A percentile compares a stretch with the other conserved stretches of the same genome.
Evolutionary conservation across 2,797 vertebrate genomes (phyloP).

Genomic region (Sebastes minor): DNA sequence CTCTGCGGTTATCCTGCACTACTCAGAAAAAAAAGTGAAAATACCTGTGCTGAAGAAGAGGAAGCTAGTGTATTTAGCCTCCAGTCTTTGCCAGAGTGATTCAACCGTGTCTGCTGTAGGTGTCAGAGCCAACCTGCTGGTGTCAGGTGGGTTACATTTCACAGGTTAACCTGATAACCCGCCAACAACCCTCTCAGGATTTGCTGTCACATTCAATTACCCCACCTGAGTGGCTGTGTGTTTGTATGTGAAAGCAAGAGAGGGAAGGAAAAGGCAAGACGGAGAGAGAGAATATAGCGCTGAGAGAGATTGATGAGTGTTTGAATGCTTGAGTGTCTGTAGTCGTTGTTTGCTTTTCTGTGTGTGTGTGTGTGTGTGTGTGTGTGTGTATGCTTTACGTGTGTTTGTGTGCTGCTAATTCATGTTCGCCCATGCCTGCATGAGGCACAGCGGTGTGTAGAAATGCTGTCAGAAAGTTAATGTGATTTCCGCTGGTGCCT

Average conservation of each 20-base stretch:
- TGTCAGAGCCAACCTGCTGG: conserved; percentile 58
- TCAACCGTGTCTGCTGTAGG: conserved; percentile 52
- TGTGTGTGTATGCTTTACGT: background rate
- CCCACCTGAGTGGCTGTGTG: conserved; percentile 47
- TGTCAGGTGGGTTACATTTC: conserved; percentile 72
- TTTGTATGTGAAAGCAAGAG: conserved; percentile 45
- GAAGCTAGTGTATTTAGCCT: conserved; percentile 40
- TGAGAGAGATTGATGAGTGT: conserved; percentile 33
- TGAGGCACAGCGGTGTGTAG: conserved; percentile 11
- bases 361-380: background rate
- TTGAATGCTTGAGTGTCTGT: background rate
- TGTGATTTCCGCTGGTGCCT: conserved; percentile 36
- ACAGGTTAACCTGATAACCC: conserved; percentile 76
- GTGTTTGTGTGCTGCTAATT: background rate
- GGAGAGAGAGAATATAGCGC: background rate
- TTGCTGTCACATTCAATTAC: conserved; percentile 74
- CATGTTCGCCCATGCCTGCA: conserved; percentile 10
- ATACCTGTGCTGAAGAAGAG: background rate
- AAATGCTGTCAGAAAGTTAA: conserved; percentile 46
- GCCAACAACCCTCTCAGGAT: conserved; percentile 67
- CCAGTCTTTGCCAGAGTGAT: conserved; percentile 46
- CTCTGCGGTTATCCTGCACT: background rate
- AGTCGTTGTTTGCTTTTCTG: background rate
- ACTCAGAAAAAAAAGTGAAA: background rate
- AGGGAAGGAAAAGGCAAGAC: background rate